Evolutionary conservation across 1,140 invertebrate species (phyloP).

Genomic region (Homalodisca vitripennis): DNA sequence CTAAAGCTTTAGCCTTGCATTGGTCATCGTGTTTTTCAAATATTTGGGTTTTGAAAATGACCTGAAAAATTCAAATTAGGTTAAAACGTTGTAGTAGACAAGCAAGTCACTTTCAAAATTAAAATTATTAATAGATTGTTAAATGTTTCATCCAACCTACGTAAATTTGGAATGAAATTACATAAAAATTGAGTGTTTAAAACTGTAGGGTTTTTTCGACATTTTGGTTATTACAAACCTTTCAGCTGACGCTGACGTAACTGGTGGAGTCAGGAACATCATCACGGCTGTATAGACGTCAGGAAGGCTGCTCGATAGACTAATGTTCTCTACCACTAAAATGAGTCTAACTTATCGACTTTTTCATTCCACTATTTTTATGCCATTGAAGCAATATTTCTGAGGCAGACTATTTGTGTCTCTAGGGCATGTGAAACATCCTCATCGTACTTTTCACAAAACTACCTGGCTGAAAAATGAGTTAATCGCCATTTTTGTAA

Average conservation of each 20-base stretch:
- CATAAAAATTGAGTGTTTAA: neutral
- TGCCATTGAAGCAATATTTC: neutral
- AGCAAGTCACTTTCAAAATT: neutral
- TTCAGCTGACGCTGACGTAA: conserved; percentile 15
- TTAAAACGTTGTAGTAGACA: neutral
- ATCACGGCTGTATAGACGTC: conserved; percentile 20
- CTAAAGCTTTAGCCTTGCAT: neutral
- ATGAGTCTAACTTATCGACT: neutral
- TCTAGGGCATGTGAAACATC: neutral
- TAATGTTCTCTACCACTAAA: conserved; percentile 15
- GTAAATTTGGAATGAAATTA: neutral
- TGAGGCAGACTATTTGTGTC: neutral
- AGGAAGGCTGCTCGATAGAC: neutral
- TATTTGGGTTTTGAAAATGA: neutral
- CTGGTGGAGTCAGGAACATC: conserved; percentile 28
- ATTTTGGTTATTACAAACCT: no score
- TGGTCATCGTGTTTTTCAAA: neutral
- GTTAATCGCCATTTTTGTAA: neutral
- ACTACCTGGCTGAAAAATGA: neutral
- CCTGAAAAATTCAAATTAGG: neutral
- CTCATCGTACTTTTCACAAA: neutral
- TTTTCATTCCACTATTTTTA: neutral
- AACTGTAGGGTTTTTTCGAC: neutral
- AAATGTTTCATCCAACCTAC: neutral
- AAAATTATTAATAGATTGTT: neutral